Evolutionary conservation across 2,797 vertebrate species (phyloP), one percentile per base, ranked within the genome.

Genomic region (Protosalanx chinensis): DNA sequence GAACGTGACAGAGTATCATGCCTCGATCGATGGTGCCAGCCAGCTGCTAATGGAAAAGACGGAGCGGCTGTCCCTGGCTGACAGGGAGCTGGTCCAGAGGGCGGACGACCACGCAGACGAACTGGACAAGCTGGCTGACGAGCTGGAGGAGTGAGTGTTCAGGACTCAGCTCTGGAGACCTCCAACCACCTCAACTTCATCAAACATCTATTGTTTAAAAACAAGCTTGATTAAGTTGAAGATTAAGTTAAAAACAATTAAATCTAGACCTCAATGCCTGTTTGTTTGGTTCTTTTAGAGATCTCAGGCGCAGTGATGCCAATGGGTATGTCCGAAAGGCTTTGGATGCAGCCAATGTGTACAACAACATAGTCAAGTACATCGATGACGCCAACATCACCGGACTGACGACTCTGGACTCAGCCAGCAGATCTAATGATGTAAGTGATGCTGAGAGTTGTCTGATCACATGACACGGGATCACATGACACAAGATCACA

Each of bases 281-380:
- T 61, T 77, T 56, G 51, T 56, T 56, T n/a, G 77, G 15, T 85
- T 81, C 35, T 67, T 68, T 73, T 85, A 99, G 97, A 77, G 93
- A 95, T 81, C 87, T 99, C 82, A 93, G 91, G 75, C 89, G 91
- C 67, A 90, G 94, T 8, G 96, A 98, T 68, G 90, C 94, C 74
- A 97, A 97, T 3, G 96, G 97, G 35, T 91, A 96, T 56, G 95
- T 98, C 18, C 95, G 97, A 89, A 96, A 92, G 80, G 98, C 97
- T 75, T 89, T 99, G 71, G 94, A 94, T 35, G 97, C 97, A 4
- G 96, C 95, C n/a, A 99, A 96, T 2, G 96, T 95, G 35, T 95
- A 99, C 79, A 95, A 96, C 87, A 98, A 97, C 73, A 98, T 99
- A 0, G 91, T 93, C 15, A 92, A 92, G 82, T 95, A 94, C 74